phyloP scores from a whole-genome alignment of 2,888 invertebrate genomes.

The Protonemura montana region DNA sequence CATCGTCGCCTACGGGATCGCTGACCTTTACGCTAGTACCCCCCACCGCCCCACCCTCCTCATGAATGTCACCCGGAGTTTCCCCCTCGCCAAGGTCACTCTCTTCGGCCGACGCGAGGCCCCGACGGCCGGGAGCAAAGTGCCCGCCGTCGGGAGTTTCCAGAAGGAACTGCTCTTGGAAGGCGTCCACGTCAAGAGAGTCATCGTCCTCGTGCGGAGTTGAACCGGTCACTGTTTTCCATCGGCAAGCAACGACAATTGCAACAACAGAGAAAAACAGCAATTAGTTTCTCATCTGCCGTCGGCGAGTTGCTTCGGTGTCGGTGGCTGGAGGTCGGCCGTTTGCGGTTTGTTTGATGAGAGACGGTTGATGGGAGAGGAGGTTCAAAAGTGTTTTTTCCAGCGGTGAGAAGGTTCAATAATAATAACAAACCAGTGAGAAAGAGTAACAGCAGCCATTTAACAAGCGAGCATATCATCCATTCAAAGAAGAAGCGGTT shows the following conservation, averaged over 20 bases:
- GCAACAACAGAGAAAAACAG: constrained; percentile 44
- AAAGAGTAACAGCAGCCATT: constrained; percentile 40
- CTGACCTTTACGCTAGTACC: constrained; percentile 49
- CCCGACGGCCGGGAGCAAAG: constrained; percentile 40
- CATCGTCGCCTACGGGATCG: constrained; percentile 51
- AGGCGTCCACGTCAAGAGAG: constrained; percentile 64
- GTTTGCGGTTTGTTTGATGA: constrained; percentile 34
- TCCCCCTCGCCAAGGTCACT: constrained; percentile 48
- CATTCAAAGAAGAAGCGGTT: constrained; percentile 20
- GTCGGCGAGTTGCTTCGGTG: constrained; percentile 35
- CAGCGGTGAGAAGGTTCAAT: constrained; percentile 36
- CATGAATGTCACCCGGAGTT: constrained; percentile 41
- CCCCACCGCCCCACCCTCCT: constrained; percentile 34
- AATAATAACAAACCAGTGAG: constrained; percentile 42
- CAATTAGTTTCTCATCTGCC: constrained; percentile 43
- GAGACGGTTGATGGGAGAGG: constrained; percentile 37
- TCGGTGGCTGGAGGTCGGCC: not conserved
- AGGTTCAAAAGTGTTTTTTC: constrained; percentile 21
- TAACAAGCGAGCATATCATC: constrained; percentile 42
- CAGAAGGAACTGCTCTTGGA: constrained; percentile 62
- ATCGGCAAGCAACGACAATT: constrained; percentile 29
- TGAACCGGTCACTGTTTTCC: constrained; percentile 57
- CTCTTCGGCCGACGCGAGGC: constrained; percentile 49
- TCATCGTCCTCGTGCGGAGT: constrained; percentile 66
- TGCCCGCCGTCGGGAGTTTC: constrained; percentile 58